phyloP scores from a whole-genome alignment of 2,113 vertebrate genomes.

The Aptenodytes forsteri region DNA sequence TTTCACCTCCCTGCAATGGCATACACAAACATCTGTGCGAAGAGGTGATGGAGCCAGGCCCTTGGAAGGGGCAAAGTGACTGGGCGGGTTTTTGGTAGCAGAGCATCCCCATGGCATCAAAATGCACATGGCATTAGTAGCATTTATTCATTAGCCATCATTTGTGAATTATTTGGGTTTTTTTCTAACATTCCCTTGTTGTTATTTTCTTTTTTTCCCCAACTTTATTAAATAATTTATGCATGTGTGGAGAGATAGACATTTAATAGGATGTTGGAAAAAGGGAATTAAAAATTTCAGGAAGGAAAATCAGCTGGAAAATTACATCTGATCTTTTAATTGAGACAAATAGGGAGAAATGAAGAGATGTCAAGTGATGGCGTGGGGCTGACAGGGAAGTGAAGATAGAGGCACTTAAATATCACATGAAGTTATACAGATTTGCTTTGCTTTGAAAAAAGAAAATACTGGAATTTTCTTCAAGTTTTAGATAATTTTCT shows the following conservation, averaged over 20 bases:
- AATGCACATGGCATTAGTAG: not conserved
- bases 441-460: not conserved
- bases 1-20: not conserved
- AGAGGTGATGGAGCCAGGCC: not conserved
- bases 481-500: not conserved
- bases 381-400: not conserved
- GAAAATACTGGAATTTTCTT: not conserved
- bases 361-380: not conserved
- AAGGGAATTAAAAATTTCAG: not conserved
- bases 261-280: not conserved
- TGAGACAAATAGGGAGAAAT: not conserved
- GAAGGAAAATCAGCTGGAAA: not conserved
- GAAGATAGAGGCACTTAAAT: not conserved
- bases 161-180: not conserved
- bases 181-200: not conserved
- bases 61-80: not conserved
- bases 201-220: not conserved
- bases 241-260: not conserved
- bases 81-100: not conserved
- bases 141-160: not conserved
- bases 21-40: not conserved
- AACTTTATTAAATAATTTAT: not conserved
- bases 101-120: not conserved
- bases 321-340: not conserved
- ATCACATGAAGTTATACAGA: not conserved